Evolutionary conservation across 2,113 vertebrate genomes (phyloP).

Genomic region (Mormyrus lacerda): DNA sequence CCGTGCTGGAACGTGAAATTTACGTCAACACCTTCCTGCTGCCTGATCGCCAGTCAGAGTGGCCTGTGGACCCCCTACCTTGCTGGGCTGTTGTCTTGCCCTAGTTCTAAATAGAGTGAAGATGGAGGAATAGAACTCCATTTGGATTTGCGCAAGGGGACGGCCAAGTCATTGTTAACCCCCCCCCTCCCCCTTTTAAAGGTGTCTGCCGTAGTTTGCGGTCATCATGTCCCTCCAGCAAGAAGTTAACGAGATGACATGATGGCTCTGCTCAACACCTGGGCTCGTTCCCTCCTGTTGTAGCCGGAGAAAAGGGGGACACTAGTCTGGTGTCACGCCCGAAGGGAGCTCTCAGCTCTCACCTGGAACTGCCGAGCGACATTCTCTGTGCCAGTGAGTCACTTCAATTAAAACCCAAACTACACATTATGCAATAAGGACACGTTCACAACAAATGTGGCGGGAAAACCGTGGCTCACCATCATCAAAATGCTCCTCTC

Average conservation of each 20-base stretch:
- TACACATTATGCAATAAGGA: not conserved
- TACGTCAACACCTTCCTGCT: not conserved
- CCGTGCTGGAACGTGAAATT: not conserved
- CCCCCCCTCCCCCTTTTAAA: not conserved
- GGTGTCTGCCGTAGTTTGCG: not conserved
- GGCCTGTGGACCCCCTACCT: not conserved
- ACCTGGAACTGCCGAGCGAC: not conserved
- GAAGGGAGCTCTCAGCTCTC: not conserved
- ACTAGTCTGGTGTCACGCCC: not conserved
- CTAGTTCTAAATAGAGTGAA: not conserved
- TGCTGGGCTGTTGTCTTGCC: not conserved
- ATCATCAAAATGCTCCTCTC: not conserved
- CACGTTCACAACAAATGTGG: not conserved
- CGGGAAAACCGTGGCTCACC: not conserved
- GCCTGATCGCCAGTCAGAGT: not conserved
- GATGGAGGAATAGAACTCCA: not conserved
- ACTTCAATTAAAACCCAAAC: conserved; percentile 15
- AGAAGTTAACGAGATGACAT: conserved; percentile 4
- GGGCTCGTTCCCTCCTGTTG: not conserved
- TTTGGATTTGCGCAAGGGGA: not conserved
- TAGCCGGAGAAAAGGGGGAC: not conserved
- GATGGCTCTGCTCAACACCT: not conserved
- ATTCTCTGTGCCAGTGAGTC: conserved; percentile 1
- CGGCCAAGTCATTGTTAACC: not conserved
- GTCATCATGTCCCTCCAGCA: conserved; percentile 5